Evolutionary conservation across 2,113 vertebrate genomes (phyloP).

Genomic region (Callithrix jacchus): DNA sequence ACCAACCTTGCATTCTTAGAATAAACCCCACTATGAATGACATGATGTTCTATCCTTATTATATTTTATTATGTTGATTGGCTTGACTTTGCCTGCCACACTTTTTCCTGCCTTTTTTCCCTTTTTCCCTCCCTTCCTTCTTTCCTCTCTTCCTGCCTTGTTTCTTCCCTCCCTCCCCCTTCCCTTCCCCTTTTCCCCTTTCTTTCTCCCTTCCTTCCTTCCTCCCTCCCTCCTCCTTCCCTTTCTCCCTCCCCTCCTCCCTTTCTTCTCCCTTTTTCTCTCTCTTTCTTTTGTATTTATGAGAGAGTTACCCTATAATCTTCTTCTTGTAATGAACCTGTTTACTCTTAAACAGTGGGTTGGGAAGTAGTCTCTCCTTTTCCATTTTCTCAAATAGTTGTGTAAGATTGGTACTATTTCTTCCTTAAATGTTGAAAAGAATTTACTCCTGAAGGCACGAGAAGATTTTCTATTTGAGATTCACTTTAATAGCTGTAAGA

Average conservation of each 20-base stretch:
- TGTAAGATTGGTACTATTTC: neutral
- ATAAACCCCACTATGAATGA: neutral
- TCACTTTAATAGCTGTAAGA: neutral
- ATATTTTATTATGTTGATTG: neutral
- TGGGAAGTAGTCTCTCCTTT: neutral
- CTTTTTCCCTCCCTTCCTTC: neutral
- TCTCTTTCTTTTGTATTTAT: neutral
- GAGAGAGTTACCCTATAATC: neutral
- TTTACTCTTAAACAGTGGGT: neutral
- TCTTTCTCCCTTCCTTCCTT: neutral
- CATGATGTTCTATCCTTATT: neutral
- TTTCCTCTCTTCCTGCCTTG: neutral
- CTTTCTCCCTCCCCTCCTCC: neutral
- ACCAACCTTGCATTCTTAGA: slow-evolving; percentile 14
- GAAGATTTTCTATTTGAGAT: neutral
- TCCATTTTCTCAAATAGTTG: neutral
- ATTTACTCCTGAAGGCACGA: neutral
- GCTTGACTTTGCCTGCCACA: neutral
- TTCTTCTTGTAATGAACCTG: neutral
- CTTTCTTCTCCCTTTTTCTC: no score
- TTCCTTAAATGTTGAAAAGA: neutral
- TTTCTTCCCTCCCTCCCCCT: neutral
- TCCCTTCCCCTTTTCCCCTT: no score
- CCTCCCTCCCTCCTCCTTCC: neutral
- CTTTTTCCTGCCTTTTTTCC: no score